Evolutionary conservation across 2,113 vertebrate species (phyloP).

Genomic region (Odontophorus gujanensis): DNA sequence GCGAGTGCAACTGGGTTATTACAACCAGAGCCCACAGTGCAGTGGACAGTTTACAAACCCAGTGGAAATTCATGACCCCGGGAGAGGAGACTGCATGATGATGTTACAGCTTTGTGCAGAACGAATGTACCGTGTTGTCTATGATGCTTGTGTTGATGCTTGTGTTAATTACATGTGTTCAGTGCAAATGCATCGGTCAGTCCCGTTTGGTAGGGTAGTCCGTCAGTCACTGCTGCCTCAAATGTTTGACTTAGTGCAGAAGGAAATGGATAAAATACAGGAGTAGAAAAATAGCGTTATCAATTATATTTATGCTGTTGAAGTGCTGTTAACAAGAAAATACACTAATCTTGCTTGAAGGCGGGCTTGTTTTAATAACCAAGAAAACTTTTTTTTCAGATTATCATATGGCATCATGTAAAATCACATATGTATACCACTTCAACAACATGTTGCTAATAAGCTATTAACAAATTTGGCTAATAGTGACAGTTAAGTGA

Average conservation of each 20-base stretch:
- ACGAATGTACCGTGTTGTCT: not conserved
- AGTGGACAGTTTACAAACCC: accelerated
- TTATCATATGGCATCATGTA: not conserved
- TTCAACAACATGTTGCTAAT: not conserved
- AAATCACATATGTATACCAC: not conserved
- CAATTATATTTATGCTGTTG: not conserved
- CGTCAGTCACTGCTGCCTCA: accelerated
- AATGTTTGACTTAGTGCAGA: not conserved
- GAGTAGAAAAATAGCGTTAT: not conserved
- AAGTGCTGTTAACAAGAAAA: not conserved
- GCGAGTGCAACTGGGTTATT: accelerated
- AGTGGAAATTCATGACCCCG: not conserved
- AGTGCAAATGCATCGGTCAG: not conserved
- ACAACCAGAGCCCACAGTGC: not conserved
- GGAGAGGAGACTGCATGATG: not conserved
- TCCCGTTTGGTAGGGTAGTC: accelerated
- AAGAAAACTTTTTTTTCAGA: not conserved
- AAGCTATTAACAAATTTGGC: not conserved
- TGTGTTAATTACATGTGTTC: accelerated
- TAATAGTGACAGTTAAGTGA: not conserved
- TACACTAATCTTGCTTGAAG: not conserved
- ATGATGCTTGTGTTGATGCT: not conserved
- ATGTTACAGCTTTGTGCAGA: accelerated
- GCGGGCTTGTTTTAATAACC: not conserved
- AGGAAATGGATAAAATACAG: not conserved